A percentile compares a stretch with the other conserved stretches of the same genome.
These are phyloP conservation scores for Todiramphus chloris DNA, from an alignment of 2,113 vertebrate genomes.

Conservation along the genomic window DNA sequence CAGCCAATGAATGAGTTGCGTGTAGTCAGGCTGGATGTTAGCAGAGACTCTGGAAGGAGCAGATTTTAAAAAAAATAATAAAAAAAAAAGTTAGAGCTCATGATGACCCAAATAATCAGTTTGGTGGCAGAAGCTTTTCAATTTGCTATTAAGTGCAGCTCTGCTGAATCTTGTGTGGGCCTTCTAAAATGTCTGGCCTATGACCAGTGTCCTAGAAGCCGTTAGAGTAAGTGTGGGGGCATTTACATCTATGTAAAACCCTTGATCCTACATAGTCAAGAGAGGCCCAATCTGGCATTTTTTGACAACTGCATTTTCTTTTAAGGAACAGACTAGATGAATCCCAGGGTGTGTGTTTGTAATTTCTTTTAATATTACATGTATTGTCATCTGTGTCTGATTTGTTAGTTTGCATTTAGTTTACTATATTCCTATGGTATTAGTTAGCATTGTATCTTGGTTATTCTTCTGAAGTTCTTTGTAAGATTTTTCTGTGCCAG, in stretches of 20 bases:
- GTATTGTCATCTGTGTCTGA: neutral
- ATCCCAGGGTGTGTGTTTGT: neutral
- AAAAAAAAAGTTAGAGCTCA: neutral
- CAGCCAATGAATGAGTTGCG: slow-evolving; percentile 87
- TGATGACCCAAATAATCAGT: neutral
- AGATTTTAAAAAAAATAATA: neutral
- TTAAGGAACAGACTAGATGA: neutral
- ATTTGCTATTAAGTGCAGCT: neutral
- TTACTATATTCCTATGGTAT: neutral
- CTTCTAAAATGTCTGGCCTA: neutral
- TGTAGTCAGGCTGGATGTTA: slow-evolving; percentile 77
- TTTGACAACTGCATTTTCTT: neutral
- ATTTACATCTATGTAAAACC: neutral
- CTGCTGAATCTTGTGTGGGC: neutral
- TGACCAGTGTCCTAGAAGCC: neutral
- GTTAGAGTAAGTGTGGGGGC: neutral
- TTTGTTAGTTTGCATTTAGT: neutral
- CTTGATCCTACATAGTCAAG: neutral
- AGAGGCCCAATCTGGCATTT: neutral
- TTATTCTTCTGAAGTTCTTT: neutral
- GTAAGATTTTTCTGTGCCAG: neutral
- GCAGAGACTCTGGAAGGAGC: slow-evolving; percentile 77
- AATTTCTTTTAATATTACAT: neutral
- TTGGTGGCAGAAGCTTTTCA: neutral
- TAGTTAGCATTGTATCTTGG: neutral